Base-by-base conservation (phyloP, 2,797 vertebrate genomes). In the Astyanax mexicanus region DNA sequence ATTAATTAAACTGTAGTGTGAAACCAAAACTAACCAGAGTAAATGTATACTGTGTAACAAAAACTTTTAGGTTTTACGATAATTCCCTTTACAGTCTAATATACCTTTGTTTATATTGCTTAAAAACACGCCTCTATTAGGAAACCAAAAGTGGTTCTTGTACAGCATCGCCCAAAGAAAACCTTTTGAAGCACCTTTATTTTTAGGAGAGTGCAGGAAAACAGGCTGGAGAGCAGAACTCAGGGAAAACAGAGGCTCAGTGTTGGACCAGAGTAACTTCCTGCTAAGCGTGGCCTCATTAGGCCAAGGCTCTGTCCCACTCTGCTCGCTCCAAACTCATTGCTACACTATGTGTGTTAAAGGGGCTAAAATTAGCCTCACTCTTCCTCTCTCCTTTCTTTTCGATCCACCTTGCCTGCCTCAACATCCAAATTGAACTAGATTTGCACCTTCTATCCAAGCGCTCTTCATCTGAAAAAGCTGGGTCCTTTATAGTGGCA, bases 211-310 rank as follows among this genome's bases (percentile, higher is more conserved):
- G 29, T 32, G 29, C 42, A 47, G n/a, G 52, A 61, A 68, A 29
- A 37, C 21, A 25, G 45, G 37, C 23, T 42, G 32, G 68, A 68
- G 1, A 42, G 25, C 32, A 58, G 35, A 42, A 35, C 21, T 37
- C 52, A 32, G 38, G 57, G 19, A 62, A 45, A 35, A 23, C n/a
- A n/a, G 23, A 19, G 45, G 13, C 62, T 32, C 29, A 2, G 57
- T 75, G 61, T 61, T 60, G 79, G 85, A 86, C 89, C 81, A 88
- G 81, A 78, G 75, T 81, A 85, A 84, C 84, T 86, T 89, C 84
- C 88, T 84, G 83, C 84, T 86, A 85, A 89, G 86, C 80, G 45
- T 93, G 91, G 84, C 91, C 92, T 93, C 90, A 90, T 93, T 93
- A 92, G 86, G 89, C 84, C 85, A 87, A 42, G 47, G 72, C 79